These are phyloP conservation scores for Phataginus tricuspis DNA, from an alignment of 2,797 vertebrate genomes.

Conservation along the genomic window DNA sequence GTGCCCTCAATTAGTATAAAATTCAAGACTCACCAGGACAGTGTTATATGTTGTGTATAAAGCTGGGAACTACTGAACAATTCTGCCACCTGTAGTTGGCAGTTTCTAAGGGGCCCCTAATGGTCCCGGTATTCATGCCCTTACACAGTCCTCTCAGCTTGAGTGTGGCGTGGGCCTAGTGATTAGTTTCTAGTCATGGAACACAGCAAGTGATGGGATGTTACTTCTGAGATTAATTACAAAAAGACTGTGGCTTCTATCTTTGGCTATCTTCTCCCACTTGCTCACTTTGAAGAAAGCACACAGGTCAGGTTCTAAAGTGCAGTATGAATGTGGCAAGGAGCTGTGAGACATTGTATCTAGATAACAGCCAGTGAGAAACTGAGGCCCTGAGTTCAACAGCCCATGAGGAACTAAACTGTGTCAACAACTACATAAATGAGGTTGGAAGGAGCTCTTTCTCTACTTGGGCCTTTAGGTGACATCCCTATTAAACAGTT, in stretches of 20 bases:
- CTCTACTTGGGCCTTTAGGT: neutral
- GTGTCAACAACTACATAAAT: neutral
- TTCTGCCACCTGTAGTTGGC: neutral
- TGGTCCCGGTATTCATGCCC: neutral
- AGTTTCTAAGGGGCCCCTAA: neutral
- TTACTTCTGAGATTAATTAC: conserved; percentile 3
- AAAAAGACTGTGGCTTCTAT: neutral
- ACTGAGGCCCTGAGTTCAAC: neutral
- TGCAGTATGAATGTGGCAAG: neutral
- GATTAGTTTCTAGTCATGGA: neutral
- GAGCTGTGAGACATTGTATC: neutral
- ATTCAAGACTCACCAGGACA: conserved; percentile 16
- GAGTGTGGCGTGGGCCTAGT: neutral
- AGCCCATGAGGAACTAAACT: neutral
- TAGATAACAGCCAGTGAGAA: neutral
- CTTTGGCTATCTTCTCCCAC: neutral
- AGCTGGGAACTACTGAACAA: neutral
- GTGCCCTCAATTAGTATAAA: neutral
- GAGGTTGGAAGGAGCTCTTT: neutral
- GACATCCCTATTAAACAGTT: neutral
- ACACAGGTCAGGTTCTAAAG: neutral
- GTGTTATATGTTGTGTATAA: neutral
- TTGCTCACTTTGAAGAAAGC: conserved; percentile 3
- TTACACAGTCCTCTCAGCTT: neutral
- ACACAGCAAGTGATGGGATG: neutral